Evolutionary conservation across 2,797 vertebrate species (phyloP), one percentile per base, ranked within the genome.

Genomic region (Karalla daura): DNA sequence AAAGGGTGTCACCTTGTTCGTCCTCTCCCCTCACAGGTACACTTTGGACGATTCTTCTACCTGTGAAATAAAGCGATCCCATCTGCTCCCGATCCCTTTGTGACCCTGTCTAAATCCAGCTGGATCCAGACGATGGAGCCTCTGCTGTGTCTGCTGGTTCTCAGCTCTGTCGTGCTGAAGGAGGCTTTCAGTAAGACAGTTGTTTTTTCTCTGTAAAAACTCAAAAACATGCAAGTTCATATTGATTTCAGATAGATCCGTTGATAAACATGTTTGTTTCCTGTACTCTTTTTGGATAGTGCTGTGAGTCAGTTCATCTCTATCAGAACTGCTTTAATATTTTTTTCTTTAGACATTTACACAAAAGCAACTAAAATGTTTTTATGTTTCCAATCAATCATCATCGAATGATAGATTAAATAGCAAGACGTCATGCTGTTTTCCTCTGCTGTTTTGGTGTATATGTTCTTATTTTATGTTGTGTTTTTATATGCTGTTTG

Each of bases 181-280:
- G 51, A 64, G 14, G 66, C 76, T 41, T 25, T 43, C 0, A 84
- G 90, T 88, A 71, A 80, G 79, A 69, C 20, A 28, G 50, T 24
- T 41, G 11, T 30, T 2, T 30, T 10, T 30, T 30, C 10, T 30
- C 28, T 30, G 10, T 10, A 30, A 30, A 40, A 27, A 27, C 21
- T 7, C 21, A 25, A 5, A 37, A 9, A 4, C n/a, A 14, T 13
- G 5, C 25, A 36, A 14, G 7, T 52, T 8, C 4, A 10, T 15
- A n/a, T 49, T 11, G 20, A 21, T 36, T 25, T 33, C 20, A 55
- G 25, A 32, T 7, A 18, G 7, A 36, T 17, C 18, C 2, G n/a
- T 8, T 9, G 18, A 33, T 33, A 8, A n/a, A n/a, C n/a, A 8
- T 28, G 27, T 4, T 28, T 28, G 8, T 28, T 8, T 15, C 10